A percentile compares a stretch with the other conserved stretches of the same genome.
Evolutionary conservation across 2,888 invertebrate species (phyloP).

Genomic region (Opisthograptis luteolata): DNA sequence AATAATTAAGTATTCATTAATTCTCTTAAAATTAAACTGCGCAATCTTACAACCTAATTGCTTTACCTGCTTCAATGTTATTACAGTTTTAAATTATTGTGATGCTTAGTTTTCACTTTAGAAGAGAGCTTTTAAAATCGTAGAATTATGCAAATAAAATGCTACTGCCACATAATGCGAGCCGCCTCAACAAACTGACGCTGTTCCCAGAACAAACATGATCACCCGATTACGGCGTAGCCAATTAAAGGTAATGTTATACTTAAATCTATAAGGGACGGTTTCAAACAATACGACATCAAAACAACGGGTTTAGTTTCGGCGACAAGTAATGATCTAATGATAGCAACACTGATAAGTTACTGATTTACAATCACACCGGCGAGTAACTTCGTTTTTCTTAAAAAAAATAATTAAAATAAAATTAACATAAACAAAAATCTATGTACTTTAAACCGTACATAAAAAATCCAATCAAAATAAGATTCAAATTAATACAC

Average conservation of each 20-base stretch:
- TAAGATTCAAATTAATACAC: conserved; percentile 16
- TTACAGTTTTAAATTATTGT: conserved; percentile 24
- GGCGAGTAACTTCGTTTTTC: background rate
- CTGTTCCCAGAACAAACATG: conserved; percentile 33
- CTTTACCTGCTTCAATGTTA: conserved; percentile 24
- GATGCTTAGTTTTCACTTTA: conserved; percentile 25
- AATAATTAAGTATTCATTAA: no score
- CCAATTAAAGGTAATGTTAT: conserved; percentile 11
- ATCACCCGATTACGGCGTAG: background rate
- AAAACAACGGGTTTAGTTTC: conserved; percentile 13
- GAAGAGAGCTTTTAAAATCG: conserved; percentile 31
- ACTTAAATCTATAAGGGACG: conserved; percentile 61
- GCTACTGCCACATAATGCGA: conserved; percentile 44
- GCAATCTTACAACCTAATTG: conserved; percentile 30
- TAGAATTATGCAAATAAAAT: conserved; percentile 52
- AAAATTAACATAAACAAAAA: conserved; percentile 12
- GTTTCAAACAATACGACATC: conserved; percentile 59
- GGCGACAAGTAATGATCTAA: conserved; percentile 15
- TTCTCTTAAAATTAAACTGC: conserved; percentile 7
- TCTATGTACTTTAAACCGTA: conserved; percentile 20
- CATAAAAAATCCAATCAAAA: conserved; percentile 4
- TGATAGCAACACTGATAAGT: background rate
- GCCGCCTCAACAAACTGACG: conserved; percentile 17
- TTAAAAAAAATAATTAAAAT: conserved; percentile 1
- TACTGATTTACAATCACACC: conserved; percentile 3